Percentiles rank a stretch among this genome's conserved stretches.
phyloP scores from a whole-genome alignment of 2,888 invertebrate genomes.

The Euproctis similis region DNA sequence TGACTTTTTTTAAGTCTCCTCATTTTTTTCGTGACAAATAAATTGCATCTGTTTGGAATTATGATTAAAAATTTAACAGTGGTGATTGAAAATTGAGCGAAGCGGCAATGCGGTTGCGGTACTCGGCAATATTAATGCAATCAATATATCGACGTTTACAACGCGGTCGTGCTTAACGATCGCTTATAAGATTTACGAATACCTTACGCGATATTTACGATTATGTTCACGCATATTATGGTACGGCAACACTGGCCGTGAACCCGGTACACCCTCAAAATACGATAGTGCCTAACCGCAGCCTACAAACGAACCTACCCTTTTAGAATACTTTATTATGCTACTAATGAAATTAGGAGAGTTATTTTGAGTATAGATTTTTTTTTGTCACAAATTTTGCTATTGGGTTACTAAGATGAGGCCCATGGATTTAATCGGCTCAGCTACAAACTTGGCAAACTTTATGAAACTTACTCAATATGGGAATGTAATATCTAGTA shows the following conservation, averaged over 20 bases:
- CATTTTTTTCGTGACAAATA: slow-evolving; percentile 5
- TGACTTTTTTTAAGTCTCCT: slow-evolving; percentile 12
- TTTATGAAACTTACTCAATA: no score
- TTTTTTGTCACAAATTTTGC: no score
- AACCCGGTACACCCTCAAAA: slow-evolving; percentile 28
- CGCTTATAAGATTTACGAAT: slow-evolving; percentile 48
- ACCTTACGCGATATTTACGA: slow-evolving; percentile 48
- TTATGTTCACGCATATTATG: slow-evolving; percentile 54
- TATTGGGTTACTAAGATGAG: no score
- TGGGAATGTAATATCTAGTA: no score
- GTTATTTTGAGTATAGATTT: no score
- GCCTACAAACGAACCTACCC: no score
- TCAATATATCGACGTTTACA: slow-evolving; percentile 54
- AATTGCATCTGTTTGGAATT: slow-evolving; percentile 12
- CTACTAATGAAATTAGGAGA: slow-evolving; percentile 6
- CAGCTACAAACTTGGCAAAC: no score
- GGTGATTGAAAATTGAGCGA: slow-evolving; percentile 44
- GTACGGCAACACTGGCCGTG: slow-evolving; percentile 37
- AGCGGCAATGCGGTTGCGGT: slow-evolving; percentile 33
- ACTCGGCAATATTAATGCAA: slow-evolving; percentile 41
- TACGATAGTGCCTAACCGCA: slow-evolving; percentile 20
- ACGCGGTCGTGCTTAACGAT: slow-evolving; percentile 50
- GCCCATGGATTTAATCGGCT: no score
- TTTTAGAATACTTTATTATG: slow-evolving; percentile 5
- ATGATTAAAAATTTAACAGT: slow-evolving; percentile 33